Percentiles rank a stretch among this genome's conserved stretches.
phyloP scores from a whole-genome alignment of 2,797 vertebrate species.

The Tenualosa thibaudeaui region DNA sequence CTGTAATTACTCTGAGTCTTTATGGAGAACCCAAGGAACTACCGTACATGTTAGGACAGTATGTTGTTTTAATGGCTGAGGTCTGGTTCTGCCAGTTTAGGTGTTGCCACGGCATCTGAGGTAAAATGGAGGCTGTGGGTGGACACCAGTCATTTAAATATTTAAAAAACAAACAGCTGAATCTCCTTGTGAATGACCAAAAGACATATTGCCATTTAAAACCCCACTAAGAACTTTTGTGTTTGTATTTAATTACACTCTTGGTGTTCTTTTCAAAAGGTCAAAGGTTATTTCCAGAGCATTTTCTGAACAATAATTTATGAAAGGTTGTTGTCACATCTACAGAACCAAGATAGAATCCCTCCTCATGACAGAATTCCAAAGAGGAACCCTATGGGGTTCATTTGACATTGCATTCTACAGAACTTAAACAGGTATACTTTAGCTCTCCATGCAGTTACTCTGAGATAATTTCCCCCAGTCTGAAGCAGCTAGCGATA shows the following conservation, averaged over 20 bases:
- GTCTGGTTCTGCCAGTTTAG: slow-evolving; percentile 16
- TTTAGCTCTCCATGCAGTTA: not conserved
- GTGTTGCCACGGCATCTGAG: not conserved
- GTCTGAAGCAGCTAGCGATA: not conserved
- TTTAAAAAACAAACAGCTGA: not conserved
- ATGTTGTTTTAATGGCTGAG: not conserved
- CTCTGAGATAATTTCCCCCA: not conserved
- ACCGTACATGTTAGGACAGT: not conserved
- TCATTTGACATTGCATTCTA: not conserved
- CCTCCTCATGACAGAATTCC: too few species aligned
- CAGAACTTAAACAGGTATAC: not conserved
- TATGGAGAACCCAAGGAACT: not conserved
- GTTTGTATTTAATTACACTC: not conserved
- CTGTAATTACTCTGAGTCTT: not conserved
- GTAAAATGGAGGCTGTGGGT: not conserved
- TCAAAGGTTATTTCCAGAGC: not conserved
- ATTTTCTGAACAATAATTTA: not conserved
- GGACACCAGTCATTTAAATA: not conserved
- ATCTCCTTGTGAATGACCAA: not conserved
- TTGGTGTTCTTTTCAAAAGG: not conserved
- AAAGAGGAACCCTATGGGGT: not conserved
- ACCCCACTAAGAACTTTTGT: not conserved
- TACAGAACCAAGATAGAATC: too few species aligned
- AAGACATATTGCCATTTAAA: not conserved
- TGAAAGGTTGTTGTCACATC: not conserved